Evolutionary conservation across 1,140 invertebrate species (phyloP).

Genomic region (Penaeus vannamei): DNA sequence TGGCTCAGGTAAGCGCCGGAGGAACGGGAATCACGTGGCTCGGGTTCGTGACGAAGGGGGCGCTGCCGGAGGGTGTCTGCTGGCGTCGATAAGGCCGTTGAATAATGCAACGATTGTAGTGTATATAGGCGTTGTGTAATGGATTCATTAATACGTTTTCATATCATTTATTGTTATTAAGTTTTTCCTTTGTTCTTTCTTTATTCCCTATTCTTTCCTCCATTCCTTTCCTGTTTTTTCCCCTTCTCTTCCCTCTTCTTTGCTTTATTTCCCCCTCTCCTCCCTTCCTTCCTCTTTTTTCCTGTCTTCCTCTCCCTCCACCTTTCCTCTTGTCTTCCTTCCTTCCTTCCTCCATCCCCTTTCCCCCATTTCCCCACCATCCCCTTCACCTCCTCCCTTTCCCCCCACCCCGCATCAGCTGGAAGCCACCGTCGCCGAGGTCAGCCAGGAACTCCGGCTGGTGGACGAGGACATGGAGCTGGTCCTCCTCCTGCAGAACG

Average conservation of each 20-base stretch:
- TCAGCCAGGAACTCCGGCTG: constrained; percentile 32
- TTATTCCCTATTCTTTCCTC: too few relatives aligned
- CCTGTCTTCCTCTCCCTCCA: not conserved
- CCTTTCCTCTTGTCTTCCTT: not conserved
- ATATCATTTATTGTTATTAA: too few relatives aligned
- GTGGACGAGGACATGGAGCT: constrained; percentile 50
- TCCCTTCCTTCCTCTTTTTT: not conserved
- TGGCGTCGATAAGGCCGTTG: too few relatives aligned
- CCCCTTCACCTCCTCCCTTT: not conserved
- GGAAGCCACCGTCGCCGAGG: not conserved
- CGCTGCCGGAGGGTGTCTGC: too few relatives aligned
- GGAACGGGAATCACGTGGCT: too few relatives aligned
- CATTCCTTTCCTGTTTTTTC: too few relatives aligned
- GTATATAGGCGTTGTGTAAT: too few relatives aligned
- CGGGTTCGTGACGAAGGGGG: too few relatives aligned
- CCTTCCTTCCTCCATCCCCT: not conserved
- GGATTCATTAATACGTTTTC: too few relatives aligned
- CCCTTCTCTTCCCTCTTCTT: not conserved
- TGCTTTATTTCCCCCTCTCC: not conserved
- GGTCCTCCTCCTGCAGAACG: constrained; percentile 35
- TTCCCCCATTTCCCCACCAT: not conserved
- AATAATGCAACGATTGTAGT: too few relatives aligned
- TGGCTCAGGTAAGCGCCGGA: constrained; percentile 15
- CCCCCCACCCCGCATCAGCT: not conserved
- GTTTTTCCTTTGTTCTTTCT: too few relatives aligned